A percentile compares a stretch with the other conserved stretches of the same genome.
Evolutionary conservation across 1,140 invertebrate genomes (phyloP).

Genomic region (Drosophila bipectinata): DNA sequence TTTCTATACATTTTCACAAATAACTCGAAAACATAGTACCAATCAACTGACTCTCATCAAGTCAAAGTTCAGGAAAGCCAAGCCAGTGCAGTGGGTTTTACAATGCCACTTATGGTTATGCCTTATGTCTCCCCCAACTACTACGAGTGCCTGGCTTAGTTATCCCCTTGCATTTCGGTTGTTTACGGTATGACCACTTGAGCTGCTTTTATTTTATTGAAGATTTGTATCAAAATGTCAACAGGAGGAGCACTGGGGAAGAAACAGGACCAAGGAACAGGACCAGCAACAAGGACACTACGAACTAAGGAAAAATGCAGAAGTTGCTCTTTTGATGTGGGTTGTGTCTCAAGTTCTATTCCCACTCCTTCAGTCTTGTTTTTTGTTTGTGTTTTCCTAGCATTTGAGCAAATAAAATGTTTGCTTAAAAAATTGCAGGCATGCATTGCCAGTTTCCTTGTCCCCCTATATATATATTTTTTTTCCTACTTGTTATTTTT

Average conservation of each 20-base stretch:
- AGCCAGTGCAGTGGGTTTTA: conserved; percentile 7
- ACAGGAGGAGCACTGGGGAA: conserved; percentile 49
- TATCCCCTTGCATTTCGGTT: conserved; percentile 25
- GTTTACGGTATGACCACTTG: conserved; percentile 61
- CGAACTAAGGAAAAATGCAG: conserved; percentile 22
- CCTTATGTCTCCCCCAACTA: conserved; percentile 1
- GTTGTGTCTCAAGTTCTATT: conserved; percentile 61
- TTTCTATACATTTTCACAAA: conserved; percentile 1
- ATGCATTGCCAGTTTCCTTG: conserved; percentile 55
- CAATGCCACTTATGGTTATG: conserved; percentile 50
- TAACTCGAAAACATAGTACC: conserved; percentile 9
- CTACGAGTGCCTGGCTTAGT: conserved; percentile 32
- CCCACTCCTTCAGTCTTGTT: not conserved
- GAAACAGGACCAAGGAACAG: conserved; percentile 6
- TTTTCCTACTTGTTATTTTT: conserved; percentile 1
- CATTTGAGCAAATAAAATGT: conserved; percentile 73
- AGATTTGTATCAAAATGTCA: conserved; percentile 80
- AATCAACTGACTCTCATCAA: conserved; percentile 23
- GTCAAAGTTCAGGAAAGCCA: conserved; percentile 18
- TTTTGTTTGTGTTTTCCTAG: conserved; percentile 26
- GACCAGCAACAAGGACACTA: conserved; percentile 22
- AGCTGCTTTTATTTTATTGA: conserved; percentile 77
- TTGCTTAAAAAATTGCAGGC: conserved; percentile 77
- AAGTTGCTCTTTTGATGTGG: conserved; percentile 69
- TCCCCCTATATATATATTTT: not conserved